Evolutionary conservation across 2,113 vertebrate genomes (phyloP).

Genomic region (Aldabrachelys gigantea): DNA sequence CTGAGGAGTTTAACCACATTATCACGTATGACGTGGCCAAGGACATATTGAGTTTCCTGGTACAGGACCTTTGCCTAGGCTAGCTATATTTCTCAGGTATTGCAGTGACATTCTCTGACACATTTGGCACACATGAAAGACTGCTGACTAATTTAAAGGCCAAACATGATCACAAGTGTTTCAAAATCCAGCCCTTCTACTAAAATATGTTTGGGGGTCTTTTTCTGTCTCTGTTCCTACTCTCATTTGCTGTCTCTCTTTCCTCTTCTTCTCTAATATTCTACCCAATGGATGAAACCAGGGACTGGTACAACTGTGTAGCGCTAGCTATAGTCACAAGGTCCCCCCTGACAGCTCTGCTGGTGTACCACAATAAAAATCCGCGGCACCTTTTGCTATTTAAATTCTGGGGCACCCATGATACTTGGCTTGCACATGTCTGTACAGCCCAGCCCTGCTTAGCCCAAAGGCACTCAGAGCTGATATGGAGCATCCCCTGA

Average conservation of each 20-base stretch:
- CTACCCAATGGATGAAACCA: background rate
- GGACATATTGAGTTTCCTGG: slow-evolving; percentile 51
- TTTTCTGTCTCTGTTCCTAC: background rate
- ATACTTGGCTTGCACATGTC: background rate
- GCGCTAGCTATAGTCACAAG: background rate
- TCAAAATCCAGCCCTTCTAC: slow-evolving; percentile 12
- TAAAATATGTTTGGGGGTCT: slow-evolving; percentile 1
- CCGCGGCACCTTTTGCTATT: background rate
- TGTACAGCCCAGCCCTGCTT: too few relatives aligned
- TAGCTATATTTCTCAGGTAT: slow-evolving; percentile 36
- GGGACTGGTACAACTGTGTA: background rate
- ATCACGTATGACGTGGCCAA: background rate
- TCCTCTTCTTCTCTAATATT: background rate
- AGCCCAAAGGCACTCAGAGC: background rate
- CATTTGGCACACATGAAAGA: background rate
- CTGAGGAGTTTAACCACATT: slow-evolving; percentile 53
- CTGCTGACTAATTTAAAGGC: slow-evolving; percentile 19
- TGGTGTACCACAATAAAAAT: background rate
- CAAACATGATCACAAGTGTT: background rate
- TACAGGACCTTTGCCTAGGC: slow-evolving; percentile 29
- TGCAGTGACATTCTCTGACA: slow-evolving; percentile 37
- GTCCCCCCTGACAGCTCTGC: background rate
- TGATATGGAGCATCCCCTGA: background rate
- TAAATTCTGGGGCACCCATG: background rate
- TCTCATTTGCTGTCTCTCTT: background rate